Percentiles rank a stretch among this genome's conserved stretches.
phyloP scores from a whole-genome alignment of 2,797 vertebrate genomes.

The Megaceryle alcyon region DNA sequence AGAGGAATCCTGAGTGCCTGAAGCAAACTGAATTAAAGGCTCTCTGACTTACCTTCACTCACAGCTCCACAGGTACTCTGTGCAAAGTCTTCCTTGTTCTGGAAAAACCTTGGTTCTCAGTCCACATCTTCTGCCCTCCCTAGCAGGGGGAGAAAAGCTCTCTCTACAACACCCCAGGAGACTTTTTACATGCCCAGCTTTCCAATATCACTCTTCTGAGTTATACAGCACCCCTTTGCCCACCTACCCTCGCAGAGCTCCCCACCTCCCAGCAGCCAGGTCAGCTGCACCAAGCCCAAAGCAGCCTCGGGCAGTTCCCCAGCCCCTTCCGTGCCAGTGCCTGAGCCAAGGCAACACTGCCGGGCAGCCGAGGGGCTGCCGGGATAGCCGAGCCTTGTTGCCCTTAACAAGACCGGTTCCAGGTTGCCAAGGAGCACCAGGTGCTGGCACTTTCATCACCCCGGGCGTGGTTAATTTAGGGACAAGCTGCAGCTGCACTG shows the following conservation, averaged over 20 bases:
- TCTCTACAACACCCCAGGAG: fast-evolving
- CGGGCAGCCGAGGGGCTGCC: too few species aligned
- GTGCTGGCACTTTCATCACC: background rate
- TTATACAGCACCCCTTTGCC: fast-evolving
- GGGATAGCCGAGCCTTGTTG: background rate
- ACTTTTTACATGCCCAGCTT: background rate
- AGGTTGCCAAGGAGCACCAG: background rate
- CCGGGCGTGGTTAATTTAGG: background rate
- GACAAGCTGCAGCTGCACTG: background rate
- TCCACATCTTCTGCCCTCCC: too few species aligned
- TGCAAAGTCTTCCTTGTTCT: background rate
- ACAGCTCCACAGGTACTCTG: background rate
- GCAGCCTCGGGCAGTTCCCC: fast-evolving
- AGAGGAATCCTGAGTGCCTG: background rate
- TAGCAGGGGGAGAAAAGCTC: fast-evolving
- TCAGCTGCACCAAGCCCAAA: fast-evolving
- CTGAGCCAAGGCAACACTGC: too few species aligned
- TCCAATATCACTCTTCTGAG: fast-evolving
- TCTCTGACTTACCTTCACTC: background rate
- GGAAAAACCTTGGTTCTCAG: background rate
- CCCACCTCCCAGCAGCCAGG: fast-evolving
- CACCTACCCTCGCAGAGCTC: background rate
- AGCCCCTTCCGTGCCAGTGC: too few species aligned
- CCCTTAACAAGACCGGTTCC: background rate
- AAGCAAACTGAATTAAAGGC: background rate